These are phyloP conservation scores for Griposia aprilina DNA, from an alignment of 2,888 invertebrate species.

Conservation along the genomic window DNA sequence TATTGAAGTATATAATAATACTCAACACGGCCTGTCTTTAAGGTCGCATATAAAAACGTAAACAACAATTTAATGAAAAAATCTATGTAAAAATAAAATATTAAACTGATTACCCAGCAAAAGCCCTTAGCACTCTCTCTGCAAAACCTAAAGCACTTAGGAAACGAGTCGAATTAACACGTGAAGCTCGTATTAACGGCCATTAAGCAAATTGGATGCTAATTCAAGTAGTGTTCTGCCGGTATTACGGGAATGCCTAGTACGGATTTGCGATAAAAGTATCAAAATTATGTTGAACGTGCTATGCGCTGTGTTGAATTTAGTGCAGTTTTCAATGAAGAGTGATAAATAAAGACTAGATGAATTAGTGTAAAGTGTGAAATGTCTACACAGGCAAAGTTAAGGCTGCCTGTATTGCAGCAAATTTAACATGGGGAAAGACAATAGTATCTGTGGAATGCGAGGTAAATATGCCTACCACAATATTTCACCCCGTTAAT, in stretches of 20 bases:
- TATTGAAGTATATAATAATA: neutral
- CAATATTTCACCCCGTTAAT: no score
- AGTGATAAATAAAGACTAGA: neutral
- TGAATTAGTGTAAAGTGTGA: neutral
- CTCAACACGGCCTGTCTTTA: no score
- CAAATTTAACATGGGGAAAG: neutral
- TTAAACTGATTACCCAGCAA: conserved; percentile 40
- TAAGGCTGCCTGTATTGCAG: neutral
- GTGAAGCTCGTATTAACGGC: conserved; percentile 72
- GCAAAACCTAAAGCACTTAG: conserved; percentile 63
- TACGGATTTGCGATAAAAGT: conserved; percentile 42
- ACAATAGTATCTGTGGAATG: neutral
- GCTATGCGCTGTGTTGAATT: neutral
- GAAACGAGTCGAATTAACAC: conserved; percentile 75
- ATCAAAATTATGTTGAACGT: conserved; percentile 34
- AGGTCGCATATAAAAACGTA: no score
- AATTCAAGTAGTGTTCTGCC: conserved; percentile 73
- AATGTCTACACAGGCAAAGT: neutral
- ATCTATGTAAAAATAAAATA: neutral
- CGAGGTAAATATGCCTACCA: no score
- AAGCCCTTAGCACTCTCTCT: conserved; percentile 34
- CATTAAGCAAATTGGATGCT: conserved; percentile 81
- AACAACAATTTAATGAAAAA: neutral
- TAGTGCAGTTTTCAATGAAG: neutral
- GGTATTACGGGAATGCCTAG: conserved; percentile 45